Conservation (phyloP, 2,113 vertebrate species). For the Colaptes auratus region DNA sequence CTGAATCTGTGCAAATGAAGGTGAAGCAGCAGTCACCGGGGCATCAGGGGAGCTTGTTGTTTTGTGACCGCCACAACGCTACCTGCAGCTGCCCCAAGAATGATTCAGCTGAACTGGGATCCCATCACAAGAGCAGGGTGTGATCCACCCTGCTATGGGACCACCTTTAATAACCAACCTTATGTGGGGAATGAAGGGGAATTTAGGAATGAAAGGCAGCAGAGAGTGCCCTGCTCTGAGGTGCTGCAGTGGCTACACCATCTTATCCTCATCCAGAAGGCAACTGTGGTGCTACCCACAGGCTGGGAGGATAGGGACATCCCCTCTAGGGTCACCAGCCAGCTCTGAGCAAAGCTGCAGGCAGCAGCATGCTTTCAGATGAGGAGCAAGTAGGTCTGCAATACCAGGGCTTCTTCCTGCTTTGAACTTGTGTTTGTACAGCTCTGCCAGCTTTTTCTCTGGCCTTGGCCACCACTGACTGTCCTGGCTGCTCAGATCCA, state of each 20-base stretch:
- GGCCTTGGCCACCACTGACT: background rate
- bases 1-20: no score
- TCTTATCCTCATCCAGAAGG: background rate
- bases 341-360: background rate
- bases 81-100: no score
- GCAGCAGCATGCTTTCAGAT: background rate
- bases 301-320: background rate
- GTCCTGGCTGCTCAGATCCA: background rate
- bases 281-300: fast-evolving
- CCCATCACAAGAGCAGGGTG: no score
- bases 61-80: no score
- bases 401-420: background rate
- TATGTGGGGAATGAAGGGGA: no score
- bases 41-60: no score
- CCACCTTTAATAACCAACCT: no score
- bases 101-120: no score
- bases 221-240: background rate
- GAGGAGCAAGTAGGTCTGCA: background rate
- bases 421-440: background rate
- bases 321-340: background rate
- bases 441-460: background rate
- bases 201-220: no score
- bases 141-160: background rate
- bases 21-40: no score
- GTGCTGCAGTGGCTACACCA: fast-evolving